Evolutionary conservation across 92 coral and sea anemone species (phyloP).

Genomic region (Zoanthus sociatus): DNA sequence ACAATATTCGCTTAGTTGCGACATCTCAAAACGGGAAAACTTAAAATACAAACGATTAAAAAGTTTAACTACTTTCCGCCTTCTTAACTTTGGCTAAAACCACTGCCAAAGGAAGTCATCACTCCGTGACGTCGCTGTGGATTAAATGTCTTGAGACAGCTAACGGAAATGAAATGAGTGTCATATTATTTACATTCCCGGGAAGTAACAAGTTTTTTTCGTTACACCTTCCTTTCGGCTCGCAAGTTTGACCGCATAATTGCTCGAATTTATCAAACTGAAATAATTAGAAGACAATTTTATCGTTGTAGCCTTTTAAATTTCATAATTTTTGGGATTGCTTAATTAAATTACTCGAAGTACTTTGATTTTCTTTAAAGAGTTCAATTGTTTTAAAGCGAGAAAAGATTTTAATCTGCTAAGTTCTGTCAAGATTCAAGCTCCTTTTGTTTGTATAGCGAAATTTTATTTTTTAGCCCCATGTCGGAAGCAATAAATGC

Average conservation of each 20-base stretch:
- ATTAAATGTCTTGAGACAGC: background rate
- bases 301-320: background rate
- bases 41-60: background rate
- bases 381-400: background rate
- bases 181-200: constrained; percentile 22
- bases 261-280: background rate
- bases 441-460: background rate
- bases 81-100: background rate
- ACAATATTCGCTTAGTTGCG: background rate
- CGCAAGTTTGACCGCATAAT: background rate
- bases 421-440: background rate
- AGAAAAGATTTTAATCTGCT: background rate
- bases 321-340: background rate
- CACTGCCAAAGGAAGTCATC: background rate
- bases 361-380: background rate
- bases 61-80: background rate
- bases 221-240: background rate
- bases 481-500: background rate
- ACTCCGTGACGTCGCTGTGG: constrained; percentile 9
- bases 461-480: background rate
- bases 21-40: background rate
- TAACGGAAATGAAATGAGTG: constrained; percentile 27
- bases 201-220: background rate
- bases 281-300: background rate
- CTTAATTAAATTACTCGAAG: background rate